These are phyloP conservation scores for Aporrectodea caliginosa DNA, from an alignment of 1,140 invertebrate genomes.

Conservation along the genomic window DNA sequence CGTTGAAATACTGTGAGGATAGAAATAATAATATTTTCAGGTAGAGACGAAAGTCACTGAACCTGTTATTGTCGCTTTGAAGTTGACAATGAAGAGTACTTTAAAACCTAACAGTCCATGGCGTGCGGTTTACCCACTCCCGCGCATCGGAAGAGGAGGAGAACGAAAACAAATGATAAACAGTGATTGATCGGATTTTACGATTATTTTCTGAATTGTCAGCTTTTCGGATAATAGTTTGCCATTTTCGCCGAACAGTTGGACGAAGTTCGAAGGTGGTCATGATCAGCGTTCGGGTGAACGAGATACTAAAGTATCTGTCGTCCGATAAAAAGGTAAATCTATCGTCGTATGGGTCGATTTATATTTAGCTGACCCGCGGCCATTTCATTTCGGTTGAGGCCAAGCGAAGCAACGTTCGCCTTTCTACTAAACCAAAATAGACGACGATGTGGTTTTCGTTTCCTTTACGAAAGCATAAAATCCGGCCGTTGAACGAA, in stretches of 20 bases:
- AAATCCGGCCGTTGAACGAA: too few species aligned
- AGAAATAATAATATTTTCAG: background rate
- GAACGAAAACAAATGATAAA: background rate
- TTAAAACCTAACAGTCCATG: too few species aligned
- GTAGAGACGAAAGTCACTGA: background rate
- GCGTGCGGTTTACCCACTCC: background rate
- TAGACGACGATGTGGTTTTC: too few species aligned
- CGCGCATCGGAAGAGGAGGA: background rate
- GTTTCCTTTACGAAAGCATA: too few species aligned
- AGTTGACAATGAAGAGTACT: too few species aligned
- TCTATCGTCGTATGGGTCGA: too few species aligned
- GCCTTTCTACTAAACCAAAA: too few species aligned
- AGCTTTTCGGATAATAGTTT: background rate
- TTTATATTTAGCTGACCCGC: too few species aligned
- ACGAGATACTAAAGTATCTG: background rate
- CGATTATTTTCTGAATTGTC: background rate
- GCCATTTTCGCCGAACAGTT: too few species aligned
- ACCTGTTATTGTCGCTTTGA: background rate
- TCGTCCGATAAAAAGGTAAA: background rate
- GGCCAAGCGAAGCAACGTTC: too few species aligned
- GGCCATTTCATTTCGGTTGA: too few species aligned
- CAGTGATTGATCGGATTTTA: background rate
- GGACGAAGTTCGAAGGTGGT: background rate
- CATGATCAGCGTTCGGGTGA: background rate
- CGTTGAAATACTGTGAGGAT: too few species aligned